phyloP scores from a whole-genome alignment of 2,797 vertebrate genomes.

The Parambassis ranga region DNA sequence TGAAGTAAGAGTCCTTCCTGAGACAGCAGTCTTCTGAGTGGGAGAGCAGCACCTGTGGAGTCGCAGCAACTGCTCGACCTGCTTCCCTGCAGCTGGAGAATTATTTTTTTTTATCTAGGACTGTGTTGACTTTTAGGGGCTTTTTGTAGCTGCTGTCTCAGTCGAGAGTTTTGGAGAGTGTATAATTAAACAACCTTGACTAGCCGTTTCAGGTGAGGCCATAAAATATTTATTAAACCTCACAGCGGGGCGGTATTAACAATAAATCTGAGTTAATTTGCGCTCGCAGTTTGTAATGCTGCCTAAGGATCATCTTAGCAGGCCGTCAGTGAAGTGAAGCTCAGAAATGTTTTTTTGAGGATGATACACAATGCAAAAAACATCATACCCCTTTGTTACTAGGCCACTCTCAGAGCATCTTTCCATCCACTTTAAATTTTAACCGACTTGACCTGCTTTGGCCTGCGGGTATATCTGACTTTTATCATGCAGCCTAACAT shows the following conservation, averaged over 20 bases:
- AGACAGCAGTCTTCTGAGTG: not conserved
- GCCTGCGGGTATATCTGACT: not conserved
- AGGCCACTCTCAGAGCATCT: not conserved
- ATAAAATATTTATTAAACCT: conserved; percentile 1
- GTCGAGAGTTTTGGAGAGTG: not conserved
- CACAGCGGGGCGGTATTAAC: conserved; percentile 16
- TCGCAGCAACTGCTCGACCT: too few species aligned
- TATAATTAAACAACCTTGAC: not conserved
- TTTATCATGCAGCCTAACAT: not conserved
- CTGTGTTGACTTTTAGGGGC: not conserved
- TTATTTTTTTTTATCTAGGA: not conserved
- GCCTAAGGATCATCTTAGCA: conserved; percentile 8
- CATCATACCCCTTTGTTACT: not conserved
- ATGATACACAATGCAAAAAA: too few species aligned
- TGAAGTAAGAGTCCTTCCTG: not conserved
- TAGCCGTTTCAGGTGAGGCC: not conserved
- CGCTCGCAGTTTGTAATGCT: not conserved
- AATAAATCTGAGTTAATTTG: conserved; percentile 22
- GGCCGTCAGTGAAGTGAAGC: not conserved
- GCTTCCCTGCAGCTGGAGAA: too few species aligned
- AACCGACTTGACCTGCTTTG: not conserved
- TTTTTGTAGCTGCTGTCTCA: not conserved
- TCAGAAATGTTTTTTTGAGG: not conserved
- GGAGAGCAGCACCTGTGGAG: conserved; percentile 27
- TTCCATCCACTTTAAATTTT: not conserved